A percentile compares a stretch with the other conserved stretches of the same genome.
Evolutionary conservation across 2,888 invertebrate genomes (phyloP).

Genomic region (Heliconius ethilla): DNA sequence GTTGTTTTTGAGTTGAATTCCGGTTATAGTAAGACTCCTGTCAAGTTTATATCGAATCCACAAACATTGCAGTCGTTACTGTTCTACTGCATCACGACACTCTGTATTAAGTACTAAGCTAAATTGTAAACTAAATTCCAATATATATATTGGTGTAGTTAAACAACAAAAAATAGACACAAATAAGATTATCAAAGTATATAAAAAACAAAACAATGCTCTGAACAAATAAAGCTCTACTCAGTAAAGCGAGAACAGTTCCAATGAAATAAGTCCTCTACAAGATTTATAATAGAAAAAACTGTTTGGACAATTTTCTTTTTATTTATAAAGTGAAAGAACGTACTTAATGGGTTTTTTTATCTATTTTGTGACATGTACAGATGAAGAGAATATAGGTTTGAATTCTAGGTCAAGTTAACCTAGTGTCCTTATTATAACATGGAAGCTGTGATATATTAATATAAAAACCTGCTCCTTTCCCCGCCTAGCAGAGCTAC

Average conservation of each 20-base stretch:
- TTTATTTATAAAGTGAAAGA: neutral
- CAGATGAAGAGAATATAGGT: no score
- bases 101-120: neutral
- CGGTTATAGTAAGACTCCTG: no score
- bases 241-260: constrained; percentile 26
- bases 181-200: constrained; percentile 9
- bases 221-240: constrained; percentile 31
- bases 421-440: no score
- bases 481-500: no score
- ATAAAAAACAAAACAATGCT: constrained; percentile 9
- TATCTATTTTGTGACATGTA: neutral
- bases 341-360: neutral
- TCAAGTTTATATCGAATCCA: no score
- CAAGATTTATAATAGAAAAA: constrained; percentile 25
- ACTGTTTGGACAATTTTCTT: constrained; percentile 1
- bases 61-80: no score
- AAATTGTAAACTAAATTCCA: neutral
- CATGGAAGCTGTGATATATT: no score
- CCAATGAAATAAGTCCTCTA: constrained; percentile 26
- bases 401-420: neutral
- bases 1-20: neutral
- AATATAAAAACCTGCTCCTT: no score
- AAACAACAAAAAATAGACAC: neutral
- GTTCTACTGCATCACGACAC: no score
- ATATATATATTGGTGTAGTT: neutral